A percentile compares a stretch with the other conserved stretches of the same genome.
Evolutionary conservation across 2,888 invertebrate species (phyloP).

Genomic region (Trissonchulus latispiculum): DNA sequence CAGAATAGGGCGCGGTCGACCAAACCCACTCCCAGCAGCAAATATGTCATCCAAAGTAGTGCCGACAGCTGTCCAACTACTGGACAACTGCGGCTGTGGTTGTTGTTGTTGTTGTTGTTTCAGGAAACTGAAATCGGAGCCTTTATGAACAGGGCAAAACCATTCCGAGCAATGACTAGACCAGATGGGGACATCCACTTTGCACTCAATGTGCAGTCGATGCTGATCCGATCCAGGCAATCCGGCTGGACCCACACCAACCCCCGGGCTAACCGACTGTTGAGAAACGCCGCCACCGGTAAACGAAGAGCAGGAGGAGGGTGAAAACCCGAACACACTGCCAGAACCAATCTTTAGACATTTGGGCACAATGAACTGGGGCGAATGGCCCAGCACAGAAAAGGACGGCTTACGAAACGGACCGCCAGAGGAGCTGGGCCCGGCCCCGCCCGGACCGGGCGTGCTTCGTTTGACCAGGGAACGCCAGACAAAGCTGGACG

Average conservation of each 20-base stretch:
- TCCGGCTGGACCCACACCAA: too few species aligned
- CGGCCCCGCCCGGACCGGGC: background rate
- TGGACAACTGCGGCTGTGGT: background rate
- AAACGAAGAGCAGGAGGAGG: too few species aligned
- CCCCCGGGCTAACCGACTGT: too few species aligned
- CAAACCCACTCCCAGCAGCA: background rate
- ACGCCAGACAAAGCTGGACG: background rate
- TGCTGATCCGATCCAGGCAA: background rate
- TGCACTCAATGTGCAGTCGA: background rate
- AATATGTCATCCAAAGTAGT: too few species aligned
- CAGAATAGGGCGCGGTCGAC: background rate
- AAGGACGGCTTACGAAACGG: background rate
- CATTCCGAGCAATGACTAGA: conserved; percentile 10
- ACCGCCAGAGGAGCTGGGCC: background rate
- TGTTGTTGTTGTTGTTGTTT: too few species aligned
- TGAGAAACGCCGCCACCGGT: too few species aligned
- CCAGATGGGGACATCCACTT: conserved; percentile 14
- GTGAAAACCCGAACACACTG: background rate
- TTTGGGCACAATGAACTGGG: conserved; percentile 8
- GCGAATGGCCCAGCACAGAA: background rate
- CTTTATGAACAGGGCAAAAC: conserved; percentile 14
- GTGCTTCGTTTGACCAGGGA: too few species aligned
- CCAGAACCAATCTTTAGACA: background rate
- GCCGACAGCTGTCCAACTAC: background rate
- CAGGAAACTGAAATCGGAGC: conserved; percentile 1